phyloP scores from a whole-genome alignment of 2,113 vertebrate genomes.

The Corythornis madagascariensis region DNA sequence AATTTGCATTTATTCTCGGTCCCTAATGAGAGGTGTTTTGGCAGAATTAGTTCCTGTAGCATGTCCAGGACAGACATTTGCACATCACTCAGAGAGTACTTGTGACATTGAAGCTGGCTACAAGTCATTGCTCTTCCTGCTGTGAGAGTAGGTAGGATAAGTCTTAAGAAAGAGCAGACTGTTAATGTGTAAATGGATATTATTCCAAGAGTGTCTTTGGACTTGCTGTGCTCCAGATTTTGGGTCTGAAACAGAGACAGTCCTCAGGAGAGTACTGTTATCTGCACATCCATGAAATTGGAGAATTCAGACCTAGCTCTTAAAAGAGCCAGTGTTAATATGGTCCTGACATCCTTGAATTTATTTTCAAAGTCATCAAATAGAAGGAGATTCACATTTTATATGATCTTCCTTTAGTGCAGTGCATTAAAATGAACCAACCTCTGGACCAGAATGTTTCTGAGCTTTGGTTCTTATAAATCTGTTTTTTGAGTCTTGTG shows the following conservation, averaged over 20 bases:
- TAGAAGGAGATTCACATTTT: not conserved
- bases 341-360: conserved; percentile 12
- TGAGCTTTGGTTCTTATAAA: not conserved
- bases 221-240: conserved; percentile 44
- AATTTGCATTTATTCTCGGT: not conserved
- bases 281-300: conserved; percentile 57
- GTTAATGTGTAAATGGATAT: conserved; percentile 37
- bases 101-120: not conserved
- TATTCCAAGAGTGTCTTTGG: conserved; percentile 16
- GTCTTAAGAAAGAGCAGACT: not conserved
- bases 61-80: not conserved
- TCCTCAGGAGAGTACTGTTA: conserved; percentile 44
- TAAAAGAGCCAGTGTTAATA: conserved; percentile 24
- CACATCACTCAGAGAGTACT: not conserved
- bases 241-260: conserved; percentile 10
- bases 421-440: not conserved
- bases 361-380: conserved; percentile 44
- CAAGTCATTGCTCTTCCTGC: not conserved
- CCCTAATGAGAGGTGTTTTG: not conserved
- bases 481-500: not conserved
- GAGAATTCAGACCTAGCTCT: conserved; percentile 27
- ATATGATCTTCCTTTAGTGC: not conserved
- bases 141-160: not conserved
- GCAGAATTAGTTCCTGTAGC: not conserved
- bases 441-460: not conserved